A percentile compares a stretch with the other conserved stretches of the same genome.
phyloP scores from a whole-genome alignment of 2,888 invertebrate species.

The Drosophila sordidapex region DNA sequence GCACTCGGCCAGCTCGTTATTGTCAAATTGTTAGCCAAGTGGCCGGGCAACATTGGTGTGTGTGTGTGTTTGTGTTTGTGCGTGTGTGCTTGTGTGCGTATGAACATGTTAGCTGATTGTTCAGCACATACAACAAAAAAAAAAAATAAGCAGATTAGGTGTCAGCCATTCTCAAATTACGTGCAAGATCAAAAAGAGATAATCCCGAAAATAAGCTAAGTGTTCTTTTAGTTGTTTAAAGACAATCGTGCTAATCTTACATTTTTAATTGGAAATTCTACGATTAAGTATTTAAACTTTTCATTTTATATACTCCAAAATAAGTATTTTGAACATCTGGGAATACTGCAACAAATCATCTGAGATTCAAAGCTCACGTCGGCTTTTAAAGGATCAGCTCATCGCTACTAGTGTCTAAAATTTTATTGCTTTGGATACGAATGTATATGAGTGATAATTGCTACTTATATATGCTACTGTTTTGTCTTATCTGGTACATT shows the following conservation, averaged over 20 bases:
- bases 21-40: constrained; percentile 76
- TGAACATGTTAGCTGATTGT: constrained; percentile 64
- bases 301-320: too few species aligned
- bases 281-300: not conserved
- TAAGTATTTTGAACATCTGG: too few species aligned
- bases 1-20: constrained; percentile 67
- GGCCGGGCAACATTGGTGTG: constrained; percentile 2
- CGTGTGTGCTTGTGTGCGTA: not conserved
- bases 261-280: not conserved
- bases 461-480: too few species aligned
- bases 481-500: too few species aligned
- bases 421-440: too few species aligned
- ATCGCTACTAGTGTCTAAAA: too few species aligned
- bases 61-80: not conserved
- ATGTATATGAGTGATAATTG: too few species aligned
- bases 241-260: not conserved
- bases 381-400: too few species aligned
- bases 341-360: too few species aligned
- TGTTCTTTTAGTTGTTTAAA: not conserved
- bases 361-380: too few species aligned
- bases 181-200: not conserved
- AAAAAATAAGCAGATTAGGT: not conserved
- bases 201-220: not conserved
- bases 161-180: not conserved
- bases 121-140: constrained; percentile 24